phyloP scores from a whole-genome alignment of 2,888 invertebrate species.

The Pseudococcus jackbeardsleyi region DNA sequence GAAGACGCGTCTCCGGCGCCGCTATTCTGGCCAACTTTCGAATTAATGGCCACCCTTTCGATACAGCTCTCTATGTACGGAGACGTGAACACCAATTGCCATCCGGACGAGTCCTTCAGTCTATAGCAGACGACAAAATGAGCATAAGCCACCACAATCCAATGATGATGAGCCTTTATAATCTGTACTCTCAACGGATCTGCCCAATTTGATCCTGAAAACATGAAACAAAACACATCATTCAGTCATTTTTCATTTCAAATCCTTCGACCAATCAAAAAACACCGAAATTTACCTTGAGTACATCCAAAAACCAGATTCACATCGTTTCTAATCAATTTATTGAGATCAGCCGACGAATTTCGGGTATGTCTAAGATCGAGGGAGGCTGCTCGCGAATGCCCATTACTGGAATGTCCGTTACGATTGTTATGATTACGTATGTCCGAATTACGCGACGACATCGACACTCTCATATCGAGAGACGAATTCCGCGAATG shows the following conservation, averaged over 20 bases:
- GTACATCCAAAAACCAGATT: slow-evolving; percentile 78
- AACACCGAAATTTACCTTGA: slow-evolving; percentile 70
- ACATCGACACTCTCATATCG: slow-evolving; percentile 76
- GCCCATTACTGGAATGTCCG: slow-evolving; percentile 72
- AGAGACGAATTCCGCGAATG: slow-evolving; percentile 88
- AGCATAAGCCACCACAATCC: slow-evolving; percentile 96
- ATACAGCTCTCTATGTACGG: slow-evolving; percentile 91
- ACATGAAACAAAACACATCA: not conserved
- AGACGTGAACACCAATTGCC: slow-evolving; percentile 95
- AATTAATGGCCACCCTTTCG: slow-evolving; percentile 87
- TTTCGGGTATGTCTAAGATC: slow-evolving; percentile 82
- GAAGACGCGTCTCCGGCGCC: slow-evolving; percentile 71
- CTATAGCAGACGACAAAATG: slow-evolving; percentile 76
- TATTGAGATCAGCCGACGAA: slow-evolving; percentile 82
- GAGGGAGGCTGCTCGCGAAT: slow-evolving; percentile 87
- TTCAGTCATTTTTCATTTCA: not conserved
- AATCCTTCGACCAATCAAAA: too few species aligned
- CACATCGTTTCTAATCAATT: slow-evolving; percentile 79
- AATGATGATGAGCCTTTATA: slow-evolving; percentile 96
- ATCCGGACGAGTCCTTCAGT: slow-evolving; percentile 95
- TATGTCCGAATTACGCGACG: slow-evolving; percentile 72
- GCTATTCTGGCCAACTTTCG: slow-evolving; percentile 73
- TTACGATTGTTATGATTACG: slow-evolving; percentile 69
- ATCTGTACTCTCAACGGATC: slow-evolving; percentile 91
- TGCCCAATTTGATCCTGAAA: slow-evolving; percentile 78